phyloP scores from a whole-genome alignment of 2,888 invertebrate genomes.

The Lycocerus yunnanus region DNA sequence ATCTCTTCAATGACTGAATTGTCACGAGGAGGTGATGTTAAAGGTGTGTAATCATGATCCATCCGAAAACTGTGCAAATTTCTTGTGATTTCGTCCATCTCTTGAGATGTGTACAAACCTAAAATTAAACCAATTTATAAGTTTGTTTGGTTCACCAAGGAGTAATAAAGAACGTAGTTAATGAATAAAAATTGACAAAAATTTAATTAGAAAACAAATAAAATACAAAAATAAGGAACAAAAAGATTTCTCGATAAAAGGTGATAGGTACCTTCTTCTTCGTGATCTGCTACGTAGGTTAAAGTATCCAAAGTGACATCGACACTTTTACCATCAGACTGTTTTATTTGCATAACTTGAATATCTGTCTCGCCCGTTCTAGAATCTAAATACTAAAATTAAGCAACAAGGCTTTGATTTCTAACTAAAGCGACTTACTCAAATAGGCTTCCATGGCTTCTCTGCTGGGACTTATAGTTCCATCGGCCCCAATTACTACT shows the following conservation, averaged over 20 bases:
- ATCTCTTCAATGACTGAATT: conserved; percentile 39
- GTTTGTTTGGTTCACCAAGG: background rate
- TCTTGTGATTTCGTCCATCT: conserved; percentile 56
- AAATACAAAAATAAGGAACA: background rate
- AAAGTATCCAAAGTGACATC: conserved; percentile 57
- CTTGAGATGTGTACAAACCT: conserved; percentile 48
- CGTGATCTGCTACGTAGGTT: conserved; percentile 44
- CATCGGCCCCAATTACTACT: conserved; percentile 86
- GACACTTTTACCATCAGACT: conserved; percentile 49
- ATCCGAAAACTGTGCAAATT: conserved; percentile 66
- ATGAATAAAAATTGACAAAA: background rate
- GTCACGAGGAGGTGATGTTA: conserved; percentile 66
- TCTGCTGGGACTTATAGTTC: conserved; percentile 80
- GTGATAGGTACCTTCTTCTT: conserved; percentile 35
- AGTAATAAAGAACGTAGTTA: background rate
- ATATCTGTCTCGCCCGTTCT: conserved; percentile 49
- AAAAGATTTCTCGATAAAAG: background rate
- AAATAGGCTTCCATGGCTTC: conserved; percentile 78
- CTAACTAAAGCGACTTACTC: conserved; percentile 62
- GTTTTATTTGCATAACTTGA: conserved; percentile 53
- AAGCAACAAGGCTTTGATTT: conserved; percentile 4
- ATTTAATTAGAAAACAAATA: background rate
- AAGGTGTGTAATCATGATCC: conserved; percentile 82
- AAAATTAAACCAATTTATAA: background rate
- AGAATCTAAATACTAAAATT: conserved; percentile 40